Evolutionary conservation across 2,113 vertebrate species (phyloP).

Genomic region (Machaerirhynchus nigripectus): DNA sequence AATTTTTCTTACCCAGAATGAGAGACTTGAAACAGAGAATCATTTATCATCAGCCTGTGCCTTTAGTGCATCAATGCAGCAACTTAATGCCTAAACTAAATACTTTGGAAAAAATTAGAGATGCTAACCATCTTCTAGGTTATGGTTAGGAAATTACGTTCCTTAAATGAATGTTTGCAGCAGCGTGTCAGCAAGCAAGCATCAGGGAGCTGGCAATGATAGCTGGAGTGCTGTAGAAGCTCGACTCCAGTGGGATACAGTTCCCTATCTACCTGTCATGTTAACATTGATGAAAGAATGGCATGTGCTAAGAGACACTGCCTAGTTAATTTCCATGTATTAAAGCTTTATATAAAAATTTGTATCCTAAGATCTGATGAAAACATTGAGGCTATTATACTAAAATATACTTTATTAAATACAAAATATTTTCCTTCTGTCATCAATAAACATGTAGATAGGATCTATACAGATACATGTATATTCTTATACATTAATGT

Average conservation of each 20-base stretch:
- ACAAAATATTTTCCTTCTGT: neutral
- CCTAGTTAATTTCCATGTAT: neutral
- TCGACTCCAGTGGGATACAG: neutral
- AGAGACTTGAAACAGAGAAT: neutral
- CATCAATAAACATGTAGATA: neutral
- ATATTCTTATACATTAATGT: neutral
- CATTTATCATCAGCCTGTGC: neutral
- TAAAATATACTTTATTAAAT: conserved; percentile 55
- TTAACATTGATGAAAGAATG: neutral
- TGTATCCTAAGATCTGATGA: neutral
- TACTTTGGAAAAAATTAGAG: neutral
- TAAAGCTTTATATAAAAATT: neutral
- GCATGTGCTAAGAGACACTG: neutral
- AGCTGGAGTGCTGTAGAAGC: neutral
- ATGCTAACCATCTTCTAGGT: neutral
- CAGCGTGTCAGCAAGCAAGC: neutral
- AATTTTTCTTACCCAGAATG: neutral
- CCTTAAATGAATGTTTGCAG: neutral
- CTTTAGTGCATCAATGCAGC: neutral
- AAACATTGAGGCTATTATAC: neutral
- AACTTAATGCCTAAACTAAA: neutral
- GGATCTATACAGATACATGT: neutral
- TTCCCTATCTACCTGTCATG: neutral
- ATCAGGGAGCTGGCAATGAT: neutral
- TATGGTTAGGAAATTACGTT: neutral